Evolutionary conservation across 1,140 invertebrate genomes (phyloP).

Genomic region (Halesus radiatus): DNA sequence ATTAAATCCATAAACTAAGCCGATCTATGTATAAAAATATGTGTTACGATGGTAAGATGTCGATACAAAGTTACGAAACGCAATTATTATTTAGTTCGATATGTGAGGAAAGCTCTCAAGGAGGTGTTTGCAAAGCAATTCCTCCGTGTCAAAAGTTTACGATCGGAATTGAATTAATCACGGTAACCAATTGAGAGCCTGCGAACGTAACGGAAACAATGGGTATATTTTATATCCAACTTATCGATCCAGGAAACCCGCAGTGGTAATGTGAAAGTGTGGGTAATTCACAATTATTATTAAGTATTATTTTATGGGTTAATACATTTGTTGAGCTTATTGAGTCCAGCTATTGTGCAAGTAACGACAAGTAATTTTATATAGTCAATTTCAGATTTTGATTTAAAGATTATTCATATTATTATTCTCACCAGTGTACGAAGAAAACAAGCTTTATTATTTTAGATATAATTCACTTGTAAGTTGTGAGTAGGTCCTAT

Average conservation of each 20-base stretch:
- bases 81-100: no score
- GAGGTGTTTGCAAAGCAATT: no score
- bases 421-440: neutral
- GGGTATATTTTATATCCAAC: slow-evolving; percentile 26
- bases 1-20: no score
- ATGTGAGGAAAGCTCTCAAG: no score
- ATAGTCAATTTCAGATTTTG: neutral
- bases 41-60: no score
- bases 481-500: no score
- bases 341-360: slow-evolving; percentile 24
- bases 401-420: neutral
- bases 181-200: neutral
- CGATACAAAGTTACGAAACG: no score
- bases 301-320: slow-evolving; percentile 34
- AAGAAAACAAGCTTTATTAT: neutral
- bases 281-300: slow-evolving; percentile 1
- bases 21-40: no score
- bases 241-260: slow-evolving; percentile 35
- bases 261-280: neutral
- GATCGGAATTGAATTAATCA: no score
- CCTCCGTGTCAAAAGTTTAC: no score
- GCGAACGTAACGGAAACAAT: neutral
- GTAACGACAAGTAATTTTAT: neutral
- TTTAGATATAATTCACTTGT: no score
- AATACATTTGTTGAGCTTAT: slow-evolving; percentile 23